Base-by-base conservation (phyloP, 1,140 invertebrate species). In the Caerostris extrusa region DNA sequence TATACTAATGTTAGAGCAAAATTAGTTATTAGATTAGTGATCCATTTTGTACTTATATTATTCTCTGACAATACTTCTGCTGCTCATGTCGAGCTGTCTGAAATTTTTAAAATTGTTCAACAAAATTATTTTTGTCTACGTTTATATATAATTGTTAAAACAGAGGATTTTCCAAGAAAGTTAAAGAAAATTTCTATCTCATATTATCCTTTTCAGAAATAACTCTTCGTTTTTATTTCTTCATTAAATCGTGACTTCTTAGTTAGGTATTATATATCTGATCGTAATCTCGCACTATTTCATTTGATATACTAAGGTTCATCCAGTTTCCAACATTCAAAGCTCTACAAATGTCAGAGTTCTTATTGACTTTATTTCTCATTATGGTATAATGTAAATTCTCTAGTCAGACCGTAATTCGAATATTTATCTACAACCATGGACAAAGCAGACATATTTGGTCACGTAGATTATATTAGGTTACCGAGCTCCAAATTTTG, bases 121-220 rank as follows among this genome's bases (percentile, higher is more conserved):
- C 50, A 58, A 57, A 90, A 90, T 90, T 90, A 77, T 60, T 90
- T 50, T 60, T 90, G 89, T 69, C n/a, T 3, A 56, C 8, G 34
- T 3, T 34, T 90, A 3, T 90, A 90, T n/a, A 71, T 12, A 67
- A 7, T 58, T 19, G 71, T 60, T 60, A 60, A 60, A 60, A 2
- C 34, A 34, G 34, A 34, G 2, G 58, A 60, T 60, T 77, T 90
- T 17, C 50, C 1, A n/a, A 34, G 7, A n/a, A n/a, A 34, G 34
- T 56, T 2, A 19, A 56, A 12, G 67, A 53, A 58, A n/a, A 81
- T 90, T 56, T 67, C 53, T 53, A 77, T 7, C 7, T 6, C 67
- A 8, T 3, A 10, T 19, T 19, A 50, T 55, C 89, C 89, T 19
- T 77, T 90, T n/a, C 12, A 81, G 56, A 81, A 56, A 12, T 55